phyloP scores from a whole-genome alignment of 2,797 vertebrate genomes.

The Threskiornis aethiopicus region DNA sequence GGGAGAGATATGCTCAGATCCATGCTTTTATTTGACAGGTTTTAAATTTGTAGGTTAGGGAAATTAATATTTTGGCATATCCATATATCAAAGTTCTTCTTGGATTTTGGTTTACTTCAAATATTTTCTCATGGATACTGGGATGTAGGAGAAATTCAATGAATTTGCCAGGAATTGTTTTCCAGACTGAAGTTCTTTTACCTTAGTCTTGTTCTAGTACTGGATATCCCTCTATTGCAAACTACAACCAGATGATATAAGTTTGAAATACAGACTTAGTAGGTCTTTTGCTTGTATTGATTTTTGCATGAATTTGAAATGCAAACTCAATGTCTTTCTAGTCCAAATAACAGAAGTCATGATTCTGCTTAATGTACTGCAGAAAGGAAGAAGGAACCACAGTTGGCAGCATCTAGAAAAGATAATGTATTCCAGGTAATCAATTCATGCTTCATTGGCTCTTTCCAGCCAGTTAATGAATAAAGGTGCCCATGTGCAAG shows the following conservation, averaged over 20 bases:
- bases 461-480: slow-evolving; percentile 48
- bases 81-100: not conserved
- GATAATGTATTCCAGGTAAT: slow-evolving; percentile 59
- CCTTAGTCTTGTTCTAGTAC: not conserved
- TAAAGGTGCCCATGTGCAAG: slow-evolving; percentile 28
- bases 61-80: not conserved
- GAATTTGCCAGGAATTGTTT: not conserved
- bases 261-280: not conserved
- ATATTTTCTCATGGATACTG: not conserved
- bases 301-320: slow-evolving; percentile 42
- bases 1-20: not conserved
- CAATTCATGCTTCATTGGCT: slow-evolving; percentile 58
- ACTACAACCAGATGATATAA: not conserved
- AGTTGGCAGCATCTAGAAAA: slow-evolving; percentile 39
- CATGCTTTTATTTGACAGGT: not conserved
- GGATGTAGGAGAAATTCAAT: not conserved
- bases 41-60: not conserved
- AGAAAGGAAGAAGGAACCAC: slow-evolving; percentile 16
- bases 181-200: not conserved
- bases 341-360: slow-evolving; percentile 37
- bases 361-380: slow-evolving; percentile 36
- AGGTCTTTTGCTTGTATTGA: not conserved
- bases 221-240: not conserved
- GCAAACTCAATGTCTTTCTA: not conserved
- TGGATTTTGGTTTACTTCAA: not conserved